Evolutionary conservation across 2,797 vertebrate species (phyloP), one percentile per base, ranked within the genome.

Genomic region (Aphelocoma californica): DNA sequence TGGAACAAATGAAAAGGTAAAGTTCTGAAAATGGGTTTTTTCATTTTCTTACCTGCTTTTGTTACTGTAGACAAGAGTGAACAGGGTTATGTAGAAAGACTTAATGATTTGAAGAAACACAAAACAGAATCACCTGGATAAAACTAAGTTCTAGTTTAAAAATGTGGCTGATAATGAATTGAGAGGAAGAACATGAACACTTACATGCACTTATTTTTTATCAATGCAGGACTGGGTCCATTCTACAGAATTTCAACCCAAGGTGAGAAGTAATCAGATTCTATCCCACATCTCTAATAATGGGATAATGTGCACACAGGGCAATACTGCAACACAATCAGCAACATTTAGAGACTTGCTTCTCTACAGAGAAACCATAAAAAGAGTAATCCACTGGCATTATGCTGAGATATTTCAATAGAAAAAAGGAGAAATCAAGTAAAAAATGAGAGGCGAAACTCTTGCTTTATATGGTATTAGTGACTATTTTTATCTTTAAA

Each of bases 221-320:
- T 53, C 62, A 83, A 14, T 40, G 42, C n/a, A 82, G 54, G 50
- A 64, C 31, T 64, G 72, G 82, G 67, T 84, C 45, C 40, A 34
- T 67, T 58, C 47, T 71, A 47, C 20, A 64, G 56, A 28, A 50
- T 53, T 67, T 60, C 24, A 29, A 47, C 25, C 15, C 53, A 53
- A 57, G 24, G 53, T 73, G 70, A 82, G 60, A 95, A 86, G 71
- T 85, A 85, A 88, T 92, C 85, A 62, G 44, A 88, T 58, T 81
- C 44, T 48, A 38, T 61, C 42, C 48, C 64, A 81, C 34, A 57
- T 42, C 48, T 69, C 74, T 48, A 60, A 87, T 70, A 92, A 85
- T 15, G 16, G n/a, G 26, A n/a, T 51, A 75, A 45, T 31, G 17
- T 58, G 70, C 40, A 56, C 31, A 18, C n/a, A 51, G 14, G 51